Conservation (phyloP, 2,888 invertebrate genomes). For the Tetragonula carbonaria region DNA sequence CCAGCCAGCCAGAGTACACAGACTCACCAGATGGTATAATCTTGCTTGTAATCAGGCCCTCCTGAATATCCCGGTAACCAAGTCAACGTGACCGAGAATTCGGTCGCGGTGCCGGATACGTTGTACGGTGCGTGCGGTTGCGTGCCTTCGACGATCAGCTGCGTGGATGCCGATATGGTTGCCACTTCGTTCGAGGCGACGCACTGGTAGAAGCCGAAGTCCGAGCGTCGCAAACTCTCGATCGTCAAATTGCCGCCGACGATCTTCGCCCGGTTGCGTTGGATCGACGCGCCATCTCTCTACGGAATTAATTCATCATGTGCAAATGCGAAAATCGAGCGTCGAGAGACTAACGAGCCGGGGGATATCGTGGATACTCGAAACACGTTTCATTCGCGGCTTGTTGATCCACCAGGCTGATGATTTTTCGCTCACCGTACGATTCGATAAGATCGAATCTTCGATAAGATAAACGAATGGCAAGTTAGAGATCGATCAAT, state of each 20-base stretch:
- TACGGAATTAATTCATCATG: slow-evolving; percentile 55
- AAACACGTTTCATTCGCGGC: not conserved
- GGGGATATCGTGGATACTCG: not conserved
- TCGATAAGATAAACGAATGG: too few species aligned
- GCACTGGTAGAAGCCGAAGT: slow-evolving; percentile 98
- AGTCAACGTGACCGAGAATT: slow-evolving; percentile 94
- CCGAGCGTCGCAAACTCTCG: slow-evolving; percentile 92
- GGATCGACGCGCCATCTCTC: slow-evolving; percentile 88
- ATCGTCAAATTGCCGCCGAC: slow-evolving; percentile 96
- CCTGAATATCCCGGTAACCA: slow-evolving; percentile 99
- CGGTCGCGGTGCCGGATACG: slow-evolving; percentile 94
- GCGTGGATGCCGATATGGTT: slow-evolving; percentile 95
- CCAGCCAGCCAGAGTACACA: not conserved
- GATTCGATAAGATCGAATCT: too few species aligned
- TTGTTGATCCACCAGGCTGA: too few species aligned
- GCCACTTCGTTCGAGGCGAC: slow-evolving; percentile 98
- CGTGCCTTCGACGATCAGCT: slow-evolving; percentile 96
- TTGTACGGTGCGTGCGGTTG: slow-evolving; percentile 99
- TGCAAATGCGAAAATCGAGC: not conserved
- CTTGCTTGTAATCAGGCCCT: slow-evolving; percentile 97
- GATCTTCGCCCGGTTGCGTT: slow-evolving; percentile 91
- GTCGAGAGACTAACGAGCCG: not conserved
- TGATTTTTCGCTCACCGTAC: too few species aligned
- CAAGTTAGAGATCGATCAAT: too few species aligned
- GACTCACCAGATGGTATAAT: slow-evolving; percentile 94